Percentiles rank a stretch among this genome's conserved stretches.
phyloP scores from a whole-genome alignment of 2,888 invertebrate genomes.

The Oscheius sp. region DNA sequence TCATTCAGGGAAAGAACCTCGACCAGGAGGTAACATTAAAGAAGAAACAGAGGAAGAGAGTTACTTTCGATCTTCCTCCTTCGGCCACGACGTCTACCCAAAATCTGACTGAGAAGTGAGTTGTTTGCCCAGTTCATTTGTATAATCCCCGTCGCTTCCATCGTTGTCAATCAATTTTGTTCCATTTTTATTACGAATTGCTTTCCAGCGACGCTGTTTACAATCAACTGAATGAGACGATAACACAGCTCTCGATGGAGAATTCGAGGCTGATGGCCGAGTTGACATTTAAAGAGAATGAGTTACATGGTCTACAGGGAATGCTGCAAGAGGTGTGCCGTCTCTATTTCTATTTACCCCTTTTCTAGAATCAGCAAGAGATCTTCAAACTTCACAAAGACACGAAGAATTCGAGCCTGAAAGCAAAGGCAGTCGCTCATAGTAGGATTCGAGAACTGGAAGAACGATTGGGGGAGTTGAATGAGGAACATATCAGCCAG shows the following conservation, averaged over 20 bases:
- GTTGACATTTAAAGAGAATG: not conserved
- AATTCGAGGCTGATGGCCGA: constrained; percentile 19
- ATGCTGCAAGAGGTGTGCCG: not conserved
- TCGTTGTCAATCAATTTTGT: no score
- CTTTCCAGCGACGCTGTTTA: constrained; percentile 2
- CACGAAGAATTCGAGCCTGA: constrained; percentile 55
- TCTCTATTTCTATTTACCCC: not conserved
- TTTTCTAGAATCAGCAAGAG: constrained; percentile 55
- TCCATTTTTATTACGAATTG: no score
- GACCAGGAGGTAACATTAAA: constrained; percentile 38
- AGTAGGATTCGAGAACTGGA: constrained; percentile 66
- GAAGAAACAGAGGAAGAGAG: constrained; percentile 52
- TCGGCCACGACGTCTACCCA: constrained; percentile 5
- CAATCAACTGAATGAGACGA: constrained; percentile 6
- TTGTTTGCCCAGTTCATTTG: no score
- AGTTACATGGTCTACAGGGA: not conserved
- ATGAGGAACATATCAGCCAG: constrained; percentile 39
- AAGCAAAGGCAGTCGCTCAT: constrained; percentile 59
- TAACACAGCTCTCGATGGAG: not conserved
- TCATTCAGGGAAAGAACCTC: constrained; percentile 17
- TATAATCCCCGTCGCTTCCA: constrained; percentile 13
- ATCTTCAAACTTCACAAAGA: constrained; percentile 50
- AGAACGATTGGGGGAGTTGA: constrained; percentile 40
- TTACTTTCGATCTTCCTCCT: constrained; percentile 63
- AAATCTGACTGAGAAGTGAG: constrained; percentile 13